Percentiles rank a stretch among this genome's conserved stretches.
Conservation (phyloP, 2,113 vertebrate species). For the Nanorana parkeri region DNA sequence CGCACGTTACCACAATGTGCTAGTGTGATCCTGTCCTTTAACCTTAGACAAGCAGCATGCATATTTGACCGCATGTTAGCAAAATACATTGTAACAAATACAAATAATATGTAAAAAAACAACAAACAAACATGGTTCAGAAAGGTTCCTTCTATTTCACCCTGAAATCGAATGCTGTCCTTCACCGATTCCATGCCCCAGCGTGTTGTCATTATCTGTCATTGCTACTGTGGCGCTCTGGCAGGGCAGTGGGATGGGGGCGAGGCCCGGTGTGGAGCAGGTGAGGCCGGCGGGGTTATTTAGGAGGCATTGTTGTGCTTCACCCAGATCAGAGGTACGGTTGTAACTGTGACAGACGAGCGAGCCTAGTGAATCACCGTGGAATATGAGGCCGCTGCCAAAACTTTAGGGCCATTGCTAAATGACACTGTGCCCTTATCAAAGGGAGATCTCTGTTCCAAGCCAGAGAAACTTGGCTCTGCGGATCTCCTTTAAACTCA, state of each 20-base stretch:
- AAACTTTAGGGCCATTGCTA: slow-evolving; percentile 19
- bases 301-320: neutral
- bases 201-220: neutral
- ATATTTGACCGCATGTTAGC: no score
- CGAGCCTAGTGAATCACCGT: slow-evolving; percentile 49
- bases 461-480: slow-evolving; percentile 57
- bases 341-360: slow-evolving; percentile 37
- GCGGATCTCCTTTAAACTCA: slow-evolving; percentile 25
- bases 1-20: no score
- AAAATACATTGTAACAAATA: no score
- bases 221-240: neutral
- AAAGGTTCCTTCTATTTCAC: no score
- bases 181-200: neutral
- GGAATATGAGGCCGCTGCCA: slow-evolving; percentile 33
- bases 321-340: slow-evolving; percentile 58
- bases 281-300: neutral
- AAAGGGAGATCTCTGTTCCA: slow-evolving; percentile 36
- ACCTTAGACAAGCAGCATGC: no score
- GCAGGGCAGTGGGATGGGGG: neutral
- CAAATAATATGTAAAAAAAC: no score
- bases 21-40: no score
- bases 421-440: slow-evolving; percentile 26
- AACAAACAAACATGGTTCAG: no score
- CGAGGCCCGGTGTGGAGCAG: neutral
- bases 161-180: no score